Base-by-base conservation (phyloP, 2,113 vertebrate genomes). In the Tragulus kanchil region DNA sequence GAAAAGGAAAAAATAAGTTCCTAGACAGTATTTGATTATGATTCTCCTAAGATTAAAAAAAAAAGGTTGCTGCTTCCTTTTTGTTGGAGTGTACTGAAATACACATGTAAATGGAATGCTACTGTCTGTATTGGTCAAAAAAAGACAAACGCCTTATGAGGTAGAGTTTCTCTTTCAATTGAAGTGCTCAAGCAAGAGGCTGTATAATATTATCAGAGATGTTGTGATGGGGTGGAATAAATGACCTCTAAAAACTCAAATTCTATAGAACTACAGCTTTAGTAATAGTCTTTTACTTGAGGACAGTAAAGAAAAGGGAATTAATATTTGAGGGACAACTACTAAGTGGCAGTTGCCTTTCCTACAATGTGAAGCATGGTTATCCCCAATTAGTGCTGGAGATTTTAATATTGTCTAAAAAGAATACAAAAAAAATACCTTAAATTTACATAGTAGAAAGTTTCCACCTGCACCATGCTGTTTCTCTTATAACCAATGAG, bases 21-120 rank as follows among this genome's bases (percentile, higher is more conserved):
- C 21, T 42, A 82, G 83, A 75, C 7, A 45, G 42, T 64, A 81
- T 89, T 87, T 94, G 45, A 85, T 56, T 85, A 48, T 93, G 90
- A 90, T 88, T n/a, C 17, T 93, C n/a, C 89, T 78, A 93, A n/a
- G 16, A 79, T 36, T 25, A 50, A 59, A 48, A 83, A 61, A 65
- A 21, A 25, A 62, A 62, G 67, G 15, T n/a, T 50, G 11, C 3
- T 78, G 6, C 42, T 73, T 97, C 85, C 21, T 75, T 96, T 78
- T 50, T 82, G 5, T 31, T 85, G 31, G 17, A 65, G 26, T 8
- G 54, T 15, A 36, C 8, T 79, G 77, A 62, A 89, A 85, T 45
- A 86, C n/a, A 58, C 17, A 52, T 79, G 69, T 19, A 82, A 82
- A 48, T 3, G 17, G 45, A 84, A 62, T 6, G 52, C 45, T 31